Conservation (phyloP, 2,113 vertebrate genomes). For the Mus pahari region DNA sequence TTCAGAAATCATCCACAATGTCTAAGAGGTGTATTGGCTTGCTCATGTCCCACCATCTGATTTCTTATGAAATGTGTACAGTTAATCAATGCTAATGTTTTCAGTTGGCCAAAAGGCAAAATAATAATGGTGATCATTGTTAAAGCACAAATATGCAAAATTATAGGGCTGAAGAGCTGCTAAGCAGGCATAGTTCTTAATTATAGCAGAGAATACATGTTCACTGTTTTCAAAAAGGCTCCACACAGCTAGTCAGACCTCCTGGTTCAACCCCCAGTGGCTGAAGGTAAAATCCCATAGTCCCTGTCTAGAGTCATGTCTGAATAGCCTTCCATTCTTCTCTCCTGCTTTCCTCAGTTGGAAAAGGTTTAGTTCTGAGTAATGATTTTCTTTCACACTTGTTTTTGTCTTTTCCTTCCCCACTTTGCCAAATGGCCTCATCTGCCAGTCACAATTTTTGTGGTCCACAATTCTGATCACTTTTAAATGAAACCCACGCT, state of each 20-base stretch:
- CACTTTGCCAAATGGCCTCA: constrained; percentile 82
- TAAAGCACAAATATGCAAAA: neutral
- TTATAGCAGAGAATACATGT: neutral
- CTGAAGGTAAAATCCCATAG: neutral
- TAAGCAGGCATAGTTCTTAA: accelerated
- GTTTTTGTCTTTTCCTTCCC: constrained; percentile 68
- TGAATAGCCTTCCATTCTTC: constrained; percentile 51
- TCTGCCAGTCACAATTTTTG: constrained; percentile 90
- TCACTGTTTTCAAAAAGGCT: neutral
- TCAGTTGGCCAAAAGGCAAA: constrained; percentile 11
- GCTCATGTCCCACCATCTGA: neutral
- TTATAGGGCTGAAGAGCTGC: neutral
- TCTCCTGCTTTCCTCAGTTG: constrained; percentile 42
- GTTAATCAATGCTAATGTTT: constrained; percentile 12
- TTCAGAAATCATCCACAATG: neutral
- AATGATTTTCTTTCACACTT: constrained; percentile 70
- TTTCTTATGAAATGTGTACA: constrained; percentile 10
- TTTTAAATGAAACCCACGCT: constrained; percentile 92
- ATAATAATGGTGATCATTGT: neutral
- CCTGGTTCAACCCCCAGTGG: neutral
- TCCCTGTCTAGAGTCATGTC: constrained; percentile 20
- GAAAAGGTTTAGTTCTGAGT: constrained; percentile 57
- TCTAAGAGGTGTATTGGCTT: neutral
- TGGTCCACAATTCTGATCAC: constrained; percentile 89
- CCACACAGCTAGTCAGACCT: constrained; percentile 18